Evolutionary conservation across 2,113 vertebrate species (phyloP).

Genomic region (Chauna torquata): DNA sequence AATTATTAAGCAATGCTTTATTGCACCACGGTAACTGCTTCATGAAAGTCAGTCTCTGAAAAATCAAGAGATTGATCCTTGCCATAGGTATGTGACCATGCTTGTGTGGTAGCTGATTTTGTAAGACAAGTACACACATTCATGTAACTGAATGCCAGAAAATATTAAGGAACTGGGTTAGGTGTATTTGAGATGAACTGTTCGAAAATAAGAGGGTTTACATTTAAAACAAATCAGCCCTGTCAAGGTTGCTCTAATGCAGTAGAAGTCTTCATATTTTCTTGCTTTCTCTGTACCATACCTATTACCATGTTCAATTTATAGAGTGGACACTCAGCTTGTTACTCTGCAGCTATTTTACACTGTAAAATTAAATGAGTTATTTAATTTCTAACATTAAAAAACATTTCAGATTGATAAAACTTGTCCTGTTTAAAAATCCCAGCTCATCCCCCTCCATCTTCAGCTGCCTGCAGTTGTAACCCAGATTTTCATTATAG

Average conservation of each 20-base stretch:
- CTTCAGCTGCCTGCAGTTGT: background rate
- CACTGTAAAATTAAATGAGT: conserved; percentile 12
- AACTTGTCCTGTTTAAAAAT: background rate
- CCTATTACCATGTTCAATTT: background rate
- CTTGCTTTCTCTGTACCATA: background rate
- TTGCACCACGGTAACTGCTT: background rate
- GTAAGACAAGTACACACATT: background rate
- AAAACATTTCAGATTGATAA: background rate
- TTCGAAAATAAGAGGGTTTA: background rate
- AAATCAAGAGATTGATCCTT: background rate
- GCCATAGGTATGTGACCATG: background rate
- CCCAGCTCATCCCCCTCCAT: background rate
- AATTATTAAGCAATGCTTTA: background rate
- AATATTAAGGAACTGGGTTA: background rate
- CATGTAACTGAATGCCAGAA: background rate
- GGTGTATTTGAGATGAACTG: background rate
- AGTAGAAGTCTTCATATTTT: background rate
- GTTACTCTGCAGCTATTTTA: background rate
- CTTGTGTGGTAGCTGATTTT: background rate
- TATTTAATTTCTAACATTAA: background rate
- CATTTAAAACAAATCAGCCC: background rate
- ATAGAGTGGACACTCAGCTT: conserved; percentile 18
- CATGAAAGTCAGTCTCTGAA: background rate
- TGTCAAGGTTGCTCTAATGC: background rate
- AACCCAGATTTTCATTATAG: background rate